Conservation (phyloP, 2,888 invertebrate genomes). For the Ptychoptera albimana region DNA sequence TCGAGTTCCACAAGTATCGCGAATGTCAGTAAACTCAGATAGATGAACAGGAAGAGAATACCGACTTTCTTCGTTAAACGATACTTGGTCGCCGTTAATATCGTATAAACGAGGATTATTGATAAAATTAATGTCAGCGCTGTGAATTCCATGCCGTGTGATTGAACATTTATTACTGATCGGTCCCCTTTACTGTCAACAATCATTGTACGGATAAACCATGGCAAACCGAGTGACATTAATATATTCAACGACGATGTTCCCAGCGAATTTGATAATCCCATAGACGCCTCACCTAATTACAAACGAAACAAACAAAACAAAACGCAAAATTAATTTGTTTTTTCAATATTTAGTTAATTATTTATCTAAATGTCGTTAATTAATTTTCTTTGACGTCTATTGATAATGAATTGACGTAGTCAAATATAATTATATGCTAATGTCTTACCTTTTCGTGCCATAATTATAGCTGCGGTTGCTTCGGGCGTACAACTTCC, state of each 20-base stretch:
- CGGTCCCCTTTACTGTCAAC: neutral
- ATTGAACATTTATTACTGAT: constrained; percentile 47
- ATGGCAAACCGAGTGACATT: constrained; percentile 67
- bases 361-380: neutral
- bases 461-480: constrained; percentile 67
- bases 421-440: too few species aligned
- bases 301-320: too few species aligned
- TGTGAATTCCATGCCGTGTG: constrained; percentile 67
- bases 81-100: constrained; percentile 53
- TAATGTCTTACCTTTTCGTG: constrained; percentile 52
- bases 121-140: constrained; percentile 62
- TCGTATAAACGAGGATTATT: constrained; percentile 49
- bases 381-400: too few species aligned
- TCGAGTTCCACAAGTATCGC: constrained; percentile 68
- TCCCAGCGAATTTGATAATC: constrained; percentile 73
- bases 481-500: constrained; percentile 79
- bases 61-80: constrained; percentile 55
- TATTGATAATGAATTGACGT: too few species aligned
- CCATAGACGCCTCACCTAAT: constrained; percentile 68
- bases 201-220: constrained; percentile 54
- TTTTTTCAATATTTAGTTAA: too few species aligned
- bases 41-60: constrained; percentile 43
- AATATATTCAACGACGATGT: constrained; percentile 75
- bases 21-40: constrained; percentile 52
- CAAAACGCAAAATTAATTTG: too few species aligned